Evolutionary conservation across 2,888 invertebrate genomes (phyloP).

Genomic region (Timema cristinae): DNA sequence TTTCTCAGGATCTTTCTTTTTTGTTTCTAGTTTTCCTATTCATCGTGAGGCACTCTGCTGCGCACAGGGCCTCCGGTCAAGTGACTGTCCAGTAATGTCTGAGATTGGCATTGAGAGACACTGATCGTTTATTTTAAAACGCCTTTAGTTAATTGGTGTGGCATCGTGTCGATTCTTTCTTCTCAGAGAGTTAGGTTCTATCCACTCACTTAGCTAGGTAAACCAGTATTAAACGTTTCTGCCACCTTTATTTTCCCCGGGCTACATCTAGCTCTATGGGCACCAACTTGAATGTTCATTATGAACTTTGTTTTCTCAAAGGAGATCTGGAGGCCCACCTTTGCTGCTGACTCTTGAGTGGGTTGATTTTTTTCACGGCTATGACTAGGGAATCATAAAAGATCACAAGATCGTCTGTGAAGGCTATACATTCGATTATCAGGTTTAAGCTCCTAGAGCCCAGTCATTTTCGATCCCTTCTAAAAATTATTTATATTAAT

Average conservation of each 20-base stretch:
- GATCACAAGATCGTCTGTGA: neutral
- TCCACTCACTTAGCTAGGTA: neutral
- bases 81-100: neutral
- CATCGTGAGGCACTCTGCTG: neutral
- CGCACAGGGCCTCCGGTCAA: neutral
- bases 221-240: neutral
- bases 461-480: constrained; percentile 1
- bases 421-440: neutral
- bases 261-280: no score
- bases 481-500: no score
- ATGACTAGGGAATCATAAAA: no score
- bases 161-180: neutral
- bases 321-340: no score
- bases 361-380: neutral
- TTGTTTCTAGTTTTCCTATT: no score
- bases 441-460: constrained; percentile 27
- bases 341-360: neutral
- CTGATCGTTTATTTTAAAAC: constrained; percentile 1
- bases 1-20: neutral
- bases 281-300: neutral
- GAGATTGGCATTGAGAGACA: neutral
- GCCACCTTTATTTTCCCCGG: neutral
- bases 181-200: constrained; percentile 1
- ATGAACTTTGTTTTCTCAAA: neutral
- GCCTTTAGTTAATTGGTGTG: neutral